Evolutionary conservation across 2,888 invertebrate genomes (phyloP).

Genomic region (Aromia moschata): DNA sequence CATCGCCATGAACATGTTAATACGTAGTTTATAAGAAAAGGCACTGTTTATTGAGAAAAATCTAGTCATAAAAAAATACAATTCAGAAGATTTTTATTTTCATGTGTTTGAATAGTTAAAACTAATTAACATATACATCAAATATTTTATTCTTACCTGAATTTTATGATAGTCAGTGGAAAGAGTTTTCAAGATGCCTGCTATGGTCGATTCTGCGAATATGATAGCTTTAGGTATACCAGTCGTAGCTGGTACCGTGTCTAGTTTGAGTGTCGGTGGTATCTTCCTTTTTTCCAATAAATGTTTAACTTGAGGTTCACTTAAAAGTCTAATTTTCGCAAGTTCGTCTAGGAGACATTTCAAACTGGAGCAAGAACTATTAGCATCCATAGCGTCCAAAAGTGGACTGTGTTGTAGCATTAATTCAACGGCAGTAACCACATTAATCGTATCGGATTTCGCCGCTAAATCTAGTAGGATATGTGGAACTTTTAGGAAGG

Average conservation of each 20-base stretch:
- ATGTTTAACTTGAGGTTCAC: slow-evolving; percentile 79
- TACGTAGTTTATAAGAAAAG: too few species aligned
- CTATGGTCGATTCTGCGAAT: slow-evolving; percentile 87
- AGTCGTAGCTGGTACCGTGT: slow-evolving; percentile 70
- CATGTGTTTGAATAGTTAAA: too few species aligned
- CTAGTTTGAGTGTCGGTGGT: slow-evolving; percentile 58
- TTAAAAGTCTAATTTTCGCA: slow-evolving; percentile 80
- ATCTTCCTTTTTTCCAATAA: slow-evolving; percentile 70
- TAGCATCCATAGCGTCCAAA: slow-evolving; percentile 88
- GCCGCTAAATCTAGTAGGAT: slow-evolving; percentile 67
- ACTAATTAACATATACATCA: too few species aligned
- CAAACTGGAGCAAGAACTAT: slow-evolving; percentile 88
- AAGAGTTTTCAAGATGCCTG: slow-evolving; percentile 89
- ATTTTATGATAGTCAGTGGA: slow-evolving; percentile 91
- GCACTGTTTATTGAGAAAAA: too few species aligned
- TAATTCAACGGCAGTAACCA: slow-evolving; percentile 85
- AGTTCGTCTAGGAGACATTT: slow-evolving; percentile 85
- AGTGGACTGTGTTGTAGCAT: slow-evolving; percentile 86
- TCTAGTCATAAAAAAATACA: too few species aligned
- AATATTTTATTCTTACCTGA: slow-evolving; percentile 58
- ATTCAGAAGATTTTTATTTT: too few species aligned
- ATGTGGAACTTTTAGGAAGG: slow-evolving; percentile 89
- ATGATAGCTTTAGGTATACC: slow-evolving; percentile 83
- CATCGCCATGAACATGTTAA: too few species aligned
- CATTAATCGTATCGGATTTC: slow-evolving; percentile 53